Conservation (phyloP, 2,797 vertebrate species). For the Caiman crocodilus region DNA sequence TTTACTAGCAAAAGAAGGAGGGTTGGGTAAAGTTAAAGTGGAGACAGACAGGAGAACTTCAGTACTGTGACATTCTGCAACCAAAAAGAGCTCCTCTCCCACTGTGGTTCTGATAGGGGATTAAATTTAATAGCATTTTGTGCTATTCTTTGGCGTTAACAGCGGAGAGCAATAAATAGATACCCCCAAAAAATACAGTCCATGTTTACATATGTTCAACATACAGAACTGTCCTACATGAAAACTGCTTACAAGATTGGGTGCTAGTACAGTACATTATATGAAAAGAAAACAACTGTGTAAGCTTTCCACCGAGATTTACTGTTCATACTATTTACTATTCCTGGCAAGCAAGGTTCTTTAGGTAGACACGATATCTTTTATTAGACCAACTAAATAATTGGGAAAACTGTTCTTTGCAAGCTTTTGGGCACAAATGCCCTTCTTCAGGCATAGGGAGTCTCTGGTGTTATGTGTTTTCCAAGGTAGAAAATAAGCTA, state of each 20-base stretch:
- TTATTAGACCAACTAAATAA: too few relatives aligned
- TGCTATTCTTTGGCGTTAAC: background rate
- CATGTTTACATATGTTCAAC: background rate
- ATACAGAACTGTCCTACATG: background rate
- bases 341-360: too few relatives aligned
- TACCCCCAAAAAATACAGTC: background rate
- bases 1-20: background rate
- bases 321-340: too few relatives aligned
- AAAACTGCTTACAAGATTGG: background rate
- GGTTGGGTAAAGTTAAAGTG: background rate
- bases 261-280: background rate
- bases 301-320: slow-evolving; percentile 1
- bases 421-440: too few relatives aligned
- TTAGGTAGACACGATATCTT: too few relatives aligned
- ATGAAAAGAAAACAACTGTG: background rate
- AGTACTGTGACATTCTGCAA: background rate
- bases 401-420: too few relatives aligned
- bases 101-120: background rate
- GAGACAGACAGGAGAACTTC: background rate
- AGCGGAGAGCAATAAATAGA: background rate
- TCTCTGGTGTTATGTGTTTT: too few relatives aligned
- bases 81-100: background rate
- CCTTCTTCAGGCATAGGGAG: too few relatives aligned
- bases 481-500: too few relatives aligned
- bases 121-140: background rate